Conservation (phyloP, 2,888 invertebrate genomes). For the Brenthis daphne region DNA sequence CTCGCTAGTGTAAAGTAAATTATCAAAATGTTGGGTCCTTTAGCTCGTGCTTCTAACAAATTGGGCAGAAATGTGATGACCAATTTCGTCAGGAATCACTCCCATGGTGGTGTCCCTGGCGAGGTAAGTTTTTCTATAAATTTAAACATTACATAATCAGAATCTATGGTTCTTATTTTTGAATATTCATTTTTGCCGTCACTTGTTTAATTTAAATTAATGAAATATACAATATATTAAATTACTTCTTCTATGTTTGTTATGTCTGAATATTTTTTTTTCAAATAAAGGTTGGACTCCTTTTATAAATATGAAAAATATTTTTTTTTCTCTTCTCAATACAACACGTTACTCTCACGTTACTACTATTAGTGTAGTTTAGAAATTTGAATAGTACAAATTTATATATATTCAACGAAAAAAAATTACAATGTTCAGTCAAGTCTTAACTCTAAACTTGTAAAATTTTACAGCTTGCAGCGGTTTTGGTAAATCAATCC, state of each 20-base stretch:
- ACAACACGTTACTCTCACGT: too few relatives aligned
- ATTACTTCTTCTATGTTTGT: not conserved
- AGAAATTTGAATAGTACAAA: too few relatives aligned
- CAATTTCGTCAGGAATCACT: slow-evolving; percentile 68
- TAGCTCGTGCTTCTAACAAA: slow-evolving; percentile 67
- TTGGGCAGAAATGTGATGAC: slow-evolving; percentile 73
- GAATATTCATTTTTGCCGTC: slow-evolving; percentile 30
- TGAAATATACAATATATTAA: not conserved
- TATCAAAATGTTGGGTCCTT: slow-evolving; percentile 60
- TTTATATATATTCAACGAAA: too few relatives aligned
- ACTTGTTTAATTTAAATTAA: not conserved
- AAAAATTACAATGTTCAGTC: too few relatives aligned
- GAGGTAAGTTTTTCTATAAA: slow-evolving; percentile 66
- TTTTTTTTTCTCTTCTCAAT: too few relatives aligned
- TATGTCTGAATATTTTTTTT: not conserved
- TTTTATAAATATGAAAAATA: not conserved
- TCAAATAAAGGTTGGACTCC: not conserved
- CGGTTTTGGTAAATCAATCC: too few relatives aligned
- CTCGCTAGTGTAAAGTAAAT: slow-evolving; percentile 2
- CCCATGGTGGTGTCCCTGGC: slow-evolving; percentile 73
- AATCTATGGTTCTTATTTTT: not conserved
- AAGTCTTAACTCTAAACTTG: too few relatives aligned
- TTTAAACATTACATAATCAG: slow-evolving; percentile 68
- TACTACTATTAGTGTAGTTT: too few relatives aligned
- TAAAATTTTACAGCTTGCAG: too few relatives aligned